A percentile compares a stretch with the other conserved stretches of the same genome.
phyloP scores from a whole-genome alignment of 2,888 invertebrate genomes.

The Pandemis cinnamomeana region DNA sequence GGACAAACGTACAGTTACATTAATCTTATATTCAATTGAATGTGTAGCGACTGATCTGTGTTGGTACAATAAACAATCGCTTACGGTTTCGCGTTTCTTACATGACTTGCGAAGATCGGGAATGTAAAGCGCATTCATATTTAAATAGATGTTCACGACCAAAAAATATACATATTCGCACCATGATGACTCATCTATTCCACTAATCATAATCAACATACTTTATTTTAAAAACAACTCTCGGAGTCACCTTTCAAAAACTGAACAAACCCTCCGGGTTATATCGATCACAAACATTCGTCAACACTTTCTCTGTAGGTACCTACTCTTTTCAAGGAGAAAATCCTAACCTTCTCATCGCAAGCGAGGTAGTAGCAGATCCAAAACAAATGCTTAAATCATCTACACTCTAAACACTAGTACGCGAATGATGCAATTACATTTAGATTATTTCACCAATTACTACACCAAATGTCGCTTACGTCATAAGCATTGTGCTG shows the following conservation, averaged over 20 bases:
- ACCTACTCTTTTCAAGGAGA: no score
- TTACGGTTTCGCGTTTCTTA: slow-evolving; percentile 20
- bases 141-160: no score
- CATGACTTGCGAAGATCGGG: slow-evolving; percentile 18
- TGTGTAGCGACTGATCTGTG: neutral
- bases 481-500: slow-evolving; percentile 13
- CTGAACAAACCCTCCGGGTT: no score
- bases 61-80: slow-evolving; percentile 23
- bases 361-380: no score
- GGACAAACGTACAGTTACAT: slow-evolving; percentile 32
- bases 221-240: no score
- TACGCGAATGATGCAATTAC: slow-evolving; percentile 15
- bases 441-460: slow-evolving; percentile 7
- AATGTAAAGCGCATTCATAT: neutral
- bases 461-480: slow-evolving; percentile 17
- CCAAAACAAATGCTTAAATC: neutral
- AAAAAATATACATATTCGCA: no score
- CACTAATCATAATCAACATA: no score
- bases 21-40: slow-evolving; percentile 32
- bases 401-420: neutral
- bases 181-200: no score
- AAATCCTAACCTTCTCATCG: no score
- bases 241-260: no score
- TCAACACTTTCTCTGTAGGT: no score
- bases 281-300: no score